Conservation (phyloP, 2,797 vertebrate genomes). For the Gymnocypris eckloni region DNA sequence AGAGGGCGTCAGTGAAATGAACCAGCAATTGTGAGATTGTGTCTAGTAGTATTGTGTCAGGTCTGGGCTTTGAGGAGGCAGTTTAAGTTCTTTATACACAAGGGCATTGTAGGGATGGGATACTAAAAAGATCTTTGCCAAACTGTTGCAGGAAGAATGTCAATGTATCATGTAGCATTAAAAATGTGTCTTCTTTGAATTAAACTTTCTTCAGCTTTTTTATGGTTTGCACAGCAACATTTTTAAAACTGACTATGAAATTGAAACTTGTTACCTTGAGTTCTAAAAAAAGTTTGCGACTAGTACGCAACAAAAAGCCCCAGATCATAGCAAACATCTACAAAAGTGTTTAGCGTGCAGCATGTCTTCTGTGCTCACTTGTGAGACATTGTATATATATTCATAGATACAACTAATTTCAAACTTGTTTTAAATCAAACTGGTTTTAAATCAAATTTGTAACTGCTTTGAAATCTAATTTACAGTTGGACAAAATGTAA, state of each 20-base stretch:
- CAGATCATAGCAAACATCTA: neutral
- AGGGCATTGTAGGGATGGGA: neutral
- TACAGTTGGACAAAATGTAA: neutral
- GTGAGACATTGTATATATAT: neutral
- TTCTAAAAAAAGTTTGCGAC: neutral
- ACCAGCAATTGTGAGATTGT: slow-evolving; percentile 11
- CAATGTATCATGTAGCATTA: neutral
- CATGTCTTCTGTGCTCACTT: neutral
- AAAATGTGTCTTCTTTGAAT: neutral
- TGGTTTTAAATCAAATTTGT: neutral
- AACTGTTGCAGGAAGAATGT: neutral
- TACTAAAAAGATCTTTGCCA: neutral
- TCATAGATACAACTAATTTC: neutral
- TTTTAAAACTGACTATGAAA: neutral
- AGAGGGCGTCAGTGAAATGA: slow-evolving; percentile 58
- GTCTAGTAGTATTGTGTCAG: neutral
- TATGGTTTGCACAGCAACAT: neutral
- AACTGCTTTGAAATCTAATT: neutral
- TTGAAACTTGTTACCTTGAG: neutral
- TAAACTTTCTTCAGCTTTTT: neutral
- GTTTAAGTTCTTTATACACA: slow-evolving; percentile 10
- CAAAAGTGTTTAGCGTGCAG: neutral
- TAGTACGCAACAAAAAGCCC: neutral
- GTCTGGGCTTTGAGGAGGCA: slow-evolving; percentile 8
- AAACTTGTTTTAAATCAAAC: neutral